A percentile compares a stretch with the other conserved stretches of the same genome.
These are phyloP conservation scores for Herminia tarsipennalis DNA, from an alignment of 2,888 invertebrate genomes.

Conservation along the genomic window DNA sequence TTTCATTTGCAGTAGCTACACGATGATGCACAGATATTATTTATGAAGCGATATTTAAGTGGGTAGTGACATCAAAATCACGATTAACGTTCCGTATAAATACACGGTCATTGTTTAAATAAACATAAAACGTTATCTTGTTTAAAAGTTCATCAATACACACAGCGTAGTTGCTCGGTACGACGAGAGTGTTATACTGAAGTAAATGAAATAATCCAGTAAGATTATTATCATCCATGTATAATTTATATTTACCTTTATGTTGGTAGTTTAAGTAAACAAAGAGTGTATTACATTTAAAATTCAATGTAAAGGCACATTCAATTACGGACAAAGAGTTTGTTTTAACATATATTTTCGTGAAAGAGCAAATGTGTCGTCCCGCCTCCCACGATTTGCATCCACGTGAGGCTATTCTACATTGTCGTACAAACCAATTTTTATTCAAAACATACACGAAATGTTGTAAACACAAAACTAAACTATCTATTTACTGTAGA, in stretches of 20 bases:
- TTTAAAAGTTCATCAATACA: conserved; percentile 37
- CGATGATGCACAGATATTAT: conserved; percentile 47
- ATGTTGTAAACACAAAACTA: conserved; percentile 33
- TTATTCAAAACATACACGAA: conserved; percentile 44
- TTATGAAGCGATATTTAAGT: conserved; percentile 51
- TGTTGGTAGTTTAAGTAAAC: conserved; percentile 57
- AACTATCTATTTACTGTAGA: conserved; percentile 26
- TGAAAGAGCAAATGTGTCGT: conserved; percentile 49
- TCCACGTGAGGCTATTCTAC: conserved; percentile 44
- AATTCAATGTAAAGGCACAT: conserved; percentile 70
- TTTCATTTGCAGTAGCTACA: conserved; percentile 42
- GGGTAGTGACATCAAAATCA: conserved; percentile 47
- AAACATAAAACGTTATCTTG: conserved; percentile 42
- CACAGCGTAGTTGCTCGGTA: conserved; percentile 14
- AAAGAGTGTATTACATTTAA: conserved; percentile 70
- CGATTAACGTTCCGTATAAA: conserved; percentile 54
- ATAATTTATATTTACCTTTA: conserved; percentile 52
- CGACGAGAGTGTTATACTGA: conserved; percentile 17
- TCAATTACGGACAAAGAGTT: conserved; percentile 65
- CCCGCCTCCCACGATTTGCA: conserved; percentile 61
- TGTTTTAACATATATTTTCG: conserved; percentile 66
- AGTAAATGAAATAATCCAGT: conserved; percentile 47
- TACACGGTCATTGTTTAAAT: conserved; percentile 39
- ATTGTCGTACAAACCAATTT: conserved; percentile 44
- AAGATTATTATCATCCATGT: conserved; percentile 47